phyloP scores from a whole-genome alignment of 30 jellyfish, hydroid and myxozoan genomes.

The Cassiopea xamachana region DNA sequence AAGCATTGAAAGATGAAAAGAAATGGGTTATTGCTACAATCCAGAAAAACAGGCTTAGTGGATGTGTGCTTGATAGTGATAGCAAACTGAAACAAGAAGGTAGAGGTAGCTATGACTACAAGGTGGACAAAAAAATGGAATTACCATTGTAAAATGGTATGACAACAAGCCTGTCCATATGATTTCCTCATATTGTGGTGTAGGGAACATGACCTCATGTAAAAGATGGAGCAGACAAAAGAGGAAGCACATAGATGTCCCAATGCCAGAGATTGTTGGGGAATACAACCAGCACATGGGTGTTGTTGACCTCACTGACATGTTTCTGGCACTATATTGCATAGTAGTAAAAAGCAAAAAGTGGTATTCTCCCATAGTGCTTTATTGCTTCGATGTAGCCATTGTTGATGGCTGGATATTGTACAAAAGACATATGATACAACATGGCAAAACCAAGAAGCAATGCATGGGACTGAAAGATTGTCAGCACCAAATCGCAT shows the following conservation, averaged over 20 bases:
- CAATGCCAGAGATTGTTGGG: constrained; percentile 40
- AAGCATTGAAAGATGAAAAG: constrained; percentile 35
- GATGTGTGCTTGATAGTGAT: constrained; percentile 33
- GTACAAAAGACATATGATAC: constrained; percentile 25
- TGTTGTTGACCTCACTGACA: constrained; percentile 51
- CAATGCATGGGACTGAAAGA: neutral
- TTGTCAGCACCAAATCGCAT: constrained; percentile 4
- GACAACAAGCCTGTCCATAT: constrained; percentile 81
- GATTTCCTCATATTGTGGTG: constrained; percentile 31
- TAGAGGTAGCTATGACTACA: constrained; percentile 58
- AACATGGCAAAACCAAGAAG: neutral
- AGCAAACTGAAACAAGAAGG: constrained; percentile 53
- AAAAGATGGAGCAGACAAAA: constrained; percentile 38
- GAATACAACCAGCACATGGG: constrained; percentile 58
- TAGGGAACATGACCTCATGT: neutral
- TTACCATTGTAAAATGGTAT: constrained; percentile 65
- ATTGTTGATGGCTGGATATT: constrained; percentile 48
- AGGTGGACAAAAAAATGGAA: constrained; percentile 51
- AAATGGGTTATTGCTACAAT: constrained; percentile 60
- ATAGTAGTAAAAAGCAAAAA: constrained; percentile 16
- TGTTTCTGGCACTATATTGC: constrained; percentile 47
- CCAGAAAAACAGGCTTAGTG: constrained; percentile 58
- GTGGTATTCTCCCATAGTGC: constrained; percentile 34
- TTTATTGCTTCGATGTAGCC: constrained; percentile 44
- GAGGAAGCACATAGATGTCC: constrained; percentile 21